phyloP scores from a whole-genome alignment of 1,140 invertebrate species.

The Glossosoma conforme region DNA sequence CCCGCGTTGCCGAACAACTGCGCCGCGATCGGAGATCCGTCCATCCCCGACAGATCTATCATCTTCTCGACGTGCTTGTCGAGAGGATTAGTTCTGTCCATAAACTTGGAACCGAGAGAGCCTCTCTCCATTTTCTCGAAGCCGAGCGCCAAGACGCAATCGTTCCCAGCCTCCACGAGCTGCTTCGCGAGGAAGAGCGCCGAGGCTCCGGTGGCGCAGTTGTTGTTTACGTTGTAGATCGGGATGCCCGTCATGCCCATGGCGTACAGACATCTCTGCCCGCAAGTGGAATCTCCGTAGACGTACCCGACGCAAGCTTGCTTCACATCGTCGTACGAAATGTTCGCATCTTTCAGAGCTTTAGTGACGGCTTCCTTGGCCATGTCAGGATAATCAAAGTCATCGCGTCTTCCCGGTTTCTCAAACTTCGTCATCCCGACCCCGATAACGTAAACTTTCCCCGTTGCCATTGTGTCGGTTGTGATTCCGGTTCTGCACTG shows the following conservation, averaged over 20 bases:
- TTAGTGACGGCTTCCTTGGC: slow-evolving; percentile 88
- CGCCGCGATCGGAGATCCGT: slow-evolving; percentile 78
- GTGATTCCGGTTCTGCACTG: background rate
- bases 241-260: slow-evolving; percentile 96
- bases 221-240: slow-evolving; percentile 98
- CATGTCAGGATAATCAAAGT: slow-evolving; percentile 92
- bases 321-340: slow-evolving; percentile 77
- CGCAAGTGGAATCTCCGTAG: slow-evolving; percentile 94
- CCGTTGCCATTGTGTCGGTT: slow-evolving; percentile 3
- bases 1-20: slow-evolving; percentile 97
- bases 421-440: slow-evolving; percentile 91
- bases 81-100: slow-evolving; percentile 88
- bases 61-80: slow-evolving; percentile 88
- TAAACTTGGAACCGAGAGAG: slow-evolving; percentile 74
- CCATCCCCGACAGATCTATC: slow-evolving; percentile 74
- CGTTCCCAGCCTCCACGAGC: slow-evolving; percentile 77
- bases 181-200: slow-evolving; percentile 89
- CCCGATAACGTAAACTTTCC: slow-evolving; percentile 84
- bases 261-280: slow-evolving; percentile 91
- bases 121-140: slow-evolving; percentile 98
- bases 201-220: slow-evolving; percentile 93
- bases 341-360: slow-evolving; percentile 79
- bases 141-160: slow-evolving; percentile 89
- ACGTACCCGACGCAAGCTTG: slow-evolving; percentile 93
- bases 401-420: slow-evolving; percentile 76